phyloP scores from a whole-genome alignment of 2,888 invertebrate genomes.

The Smittia aterrima region DNA sequence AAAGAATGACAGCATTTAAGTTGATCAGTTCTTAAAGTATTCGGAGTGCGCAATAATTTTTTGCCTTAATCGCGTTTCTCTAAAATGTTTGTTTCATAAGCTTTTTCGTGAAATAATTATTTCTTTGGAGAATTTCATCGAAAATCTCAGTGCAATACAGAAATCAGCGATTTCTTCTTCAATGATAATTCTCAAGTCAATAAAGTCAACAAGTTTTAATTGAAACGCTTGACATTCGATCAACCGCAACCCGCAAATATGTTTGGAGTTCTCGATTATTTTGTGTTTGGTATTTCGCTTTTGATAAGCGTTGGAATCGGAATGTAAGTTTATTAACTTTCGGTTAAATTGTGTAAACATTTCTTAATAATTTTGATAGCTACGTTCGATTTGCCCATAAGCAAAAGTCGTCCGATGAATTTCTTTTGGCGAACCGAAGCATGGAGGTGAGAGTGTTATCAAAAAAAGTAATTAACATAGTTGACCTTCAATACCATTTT shows the following conservation, averaged over 20 bases:
- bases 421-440: slow-evolving; percentile 75
- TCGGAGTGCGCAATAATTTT: not conserved
- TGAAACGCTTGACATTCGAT: not conserved
- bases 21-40: not conserved
- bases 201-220: not conserved
- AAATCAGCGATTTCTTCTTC: not conserved
- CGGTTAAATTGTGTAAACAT: not conserved
- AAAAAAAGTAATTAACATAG: not conserved
- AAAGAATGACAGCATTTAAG: no score
- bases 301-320: slow-evolving; percentile 73
- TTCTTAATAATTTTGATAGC: not conserved
- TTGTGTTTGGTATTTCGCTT: slow-evolving; percentile 69
- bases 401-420: slow-evolving; percentile 57
- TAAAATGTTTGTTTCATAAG: not conserved
- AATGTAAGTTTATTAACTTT: slow-evolving; percentile 55
- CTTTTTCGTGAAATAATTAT: not conserved
- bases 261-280: slow-evolving; percentile 61
- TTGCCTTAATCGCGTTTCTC: not conserved
- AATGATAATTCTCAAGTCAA: not conserved
- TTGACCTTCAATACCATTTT: not conserved
- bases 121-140: not conserved
- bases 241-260: not conserved
- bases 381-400: not conserved
- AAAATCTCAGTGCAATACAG: not conserved
- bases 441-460: slow-evolving; percentile 61